phyloP scores from a whole-genome alignment of 2,797 vertebrate genomes.

The Diplodus puntazzo region DNA sequence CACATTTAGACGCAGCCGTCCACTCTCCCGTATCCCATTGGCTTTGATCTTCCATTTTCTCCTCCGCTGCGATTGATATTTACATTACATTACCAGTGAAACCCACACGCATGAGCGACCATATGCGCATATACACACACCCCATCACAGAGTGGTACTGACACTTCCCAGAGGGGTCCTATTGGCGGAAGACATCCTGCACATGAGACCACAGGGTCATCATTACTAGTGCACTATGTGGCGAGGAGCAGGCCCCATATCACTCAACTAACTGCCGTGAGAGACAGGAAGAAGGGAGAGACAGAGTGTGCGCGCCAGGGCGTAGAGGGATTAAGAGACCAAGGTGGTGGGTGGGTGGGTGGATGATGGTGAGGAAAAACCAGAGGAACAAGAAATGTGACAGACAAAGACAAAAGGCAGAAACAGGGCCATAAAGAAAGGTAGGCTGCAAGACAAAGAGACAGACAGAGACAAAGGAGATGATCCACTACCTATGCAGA shows the following conservation, averaged over 20 bases:
- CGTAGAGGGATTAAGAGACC: conserved; percentile 44
- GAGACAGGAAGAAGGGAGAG: conserved; percentile 53
- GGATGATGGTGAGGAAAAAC: conserved; percentile 4
- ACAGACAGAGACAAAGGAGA: conserved; percentile 71
- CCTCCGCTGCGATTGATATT: conserved; percentile 69
- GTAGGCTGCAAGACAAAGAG: conserved; percentile 54
- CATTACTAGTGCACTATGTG: conserved; percentile 68
- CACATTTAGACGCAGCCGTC: conserved; percentile 55
- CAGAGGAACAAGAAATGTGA: conserved; percentile 23
- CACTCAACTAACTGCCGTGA: conserved; percentile 48
- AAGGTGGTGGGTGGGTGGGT: background rate
- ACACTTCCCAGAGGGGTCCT: conserved; percentile 76
- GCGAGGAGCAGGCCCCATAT: conserved; percentile 51
- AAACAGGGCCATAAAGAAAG: conserved; percentile 51
- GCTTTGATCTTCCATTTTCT: conserved; percentile 79
- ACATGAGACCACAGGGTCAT: conserved; percentile 62
- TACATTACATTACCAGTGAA: conserved; percentile 71
- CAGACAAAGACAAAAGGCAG: conserved; percentile 40
- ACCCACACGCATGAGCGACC: conserved; percentile 46
- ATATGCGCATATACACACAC: conserved; percentile 48
- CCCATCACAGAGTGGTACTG: conserved; percentile 71
- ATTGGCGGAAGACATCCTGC: conserved; percentile 68
- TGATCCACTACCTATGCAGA: conserved; percentile 69
- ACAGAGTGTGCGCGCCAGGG: conserved; percentile 19
- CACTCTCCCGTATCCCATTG: conserved; percentile 26